Evolutionary conservation across 2,888 invertebrate genomes (phyloP).

Genomic region (Himalopsyche tibetana): DNA sequence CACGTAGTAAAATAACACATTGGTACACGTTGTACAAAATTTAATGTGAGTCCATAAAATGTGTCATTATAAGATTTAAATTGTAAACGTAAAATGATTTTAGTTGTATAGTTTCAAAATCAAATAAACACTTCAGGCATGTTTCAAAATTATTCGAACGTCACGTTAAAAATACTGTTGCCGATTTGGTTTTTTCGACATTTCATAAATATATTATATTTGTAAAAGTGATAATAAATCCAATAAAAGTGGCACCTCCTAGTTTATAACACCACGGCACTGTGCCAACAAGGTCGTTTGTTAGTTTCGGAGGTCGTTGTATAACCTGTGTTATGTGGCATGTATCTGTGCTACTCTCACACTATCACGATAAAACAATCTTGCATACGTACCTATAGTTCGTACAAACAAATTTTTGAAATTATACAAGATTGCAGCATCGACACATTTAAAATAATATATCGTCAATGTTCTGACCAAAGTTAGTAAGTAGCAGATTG

Average conservation of each 20-base stretch:
- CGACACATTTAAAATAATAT: too few relatives aligned
- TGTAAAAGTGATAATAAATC: constrained; percentile 18
- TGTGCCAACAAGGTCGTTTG: constrained; percentile 64
- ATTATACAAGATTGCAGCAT: background rate
- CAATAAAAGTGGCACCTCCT: constrained; percentile 47
- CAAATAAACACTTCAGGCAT: background rate
- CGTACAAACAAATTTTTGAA: background rate
- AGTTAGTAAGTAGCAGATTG: too few relatives aligned
- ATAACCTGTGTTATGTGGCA: constrained; percentile 53
- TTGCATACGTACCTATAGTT: constrained; percentile 3
- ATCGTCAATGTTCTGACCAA: too few relatives aligned
- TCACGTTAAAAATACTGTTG: background rate
- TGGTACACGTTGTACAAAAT: too few relatives aligned
- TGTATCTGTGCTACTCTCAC: constrained; percentile 26
- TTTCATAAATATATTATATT: background rate
- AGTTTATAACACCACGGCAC: constrained; percentile 51
- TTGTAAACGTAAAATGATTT: too few relatives aligned
- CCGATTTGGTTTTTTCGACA: constrained; percentile 10
- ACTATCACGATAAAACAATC: constrained; percentile 2
- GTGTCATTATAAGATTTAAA: too few relatives aligned
- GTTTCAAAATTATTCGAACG: background rate
- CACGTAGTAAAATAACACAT: too few relatives aligned
- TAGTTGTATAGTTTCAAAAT: too few relatives aligned
- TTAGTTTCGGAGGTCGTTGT: constrained; percentile 65
- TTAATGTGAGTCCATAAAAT: too few relatives aligned